These are phyloP conservation scores for Colinus virginianus DNA, from an alignment of 2,113 vertebrate species.

Conservation along the genomic window DNA sequence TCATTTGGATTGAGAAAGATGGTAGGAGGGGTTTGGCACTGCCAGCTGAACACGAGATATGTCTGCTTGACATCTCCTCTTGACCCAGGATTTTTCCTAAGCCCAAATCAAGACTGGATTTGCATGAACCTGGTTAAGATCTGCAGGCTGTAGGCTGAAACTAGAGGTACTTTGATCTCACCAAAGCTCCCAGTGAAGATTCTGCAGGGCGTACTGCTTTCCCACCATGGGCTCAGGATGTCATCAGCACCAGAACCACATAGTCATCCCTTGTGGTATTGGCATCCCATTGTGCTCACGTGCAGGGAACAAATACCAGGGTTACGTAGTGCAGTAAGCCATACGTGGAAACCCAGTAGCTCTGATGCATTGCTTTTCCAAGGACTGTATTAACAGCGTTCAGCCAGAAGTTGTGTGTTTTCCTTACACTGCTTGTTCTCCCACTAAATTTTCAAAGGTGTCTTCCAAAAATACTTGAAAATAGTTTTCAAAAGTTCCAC, in stretches of 20 bases:
- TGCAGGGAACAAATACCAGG: accelerated
- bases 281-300: background rate
- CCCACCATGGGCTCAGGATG: background rate
- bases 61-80: background rate
- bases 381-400: too few species aligned
- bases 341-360: background rate
- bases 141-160: background rate
- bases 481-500: too few species aligned
- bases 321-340: background rate
- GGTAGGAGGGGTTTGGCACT: background rate
- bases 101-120: background rate
- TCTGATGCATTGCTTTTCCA: background rate
- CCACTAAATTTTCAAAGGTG: too few species aligned
- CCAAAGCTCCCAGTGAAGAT: background rate
- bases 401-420: background rate
- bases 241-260: accelerated
- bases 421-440: too few species aligned
- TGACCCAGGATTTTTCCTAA: background rate
- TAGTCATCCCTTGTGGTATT: too few species aligned
- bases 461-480: too few species aligned
- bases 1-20: background rate
- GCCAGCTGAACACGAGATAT: background rate
- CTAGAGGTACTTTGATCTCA: background rate
- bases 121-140: background rate
- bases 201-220: background rate